Evolutionary conservation across 2,888 invertebrate genomes (phyloP).

Genomic region (Agriopis aurantiaria): DNA sequence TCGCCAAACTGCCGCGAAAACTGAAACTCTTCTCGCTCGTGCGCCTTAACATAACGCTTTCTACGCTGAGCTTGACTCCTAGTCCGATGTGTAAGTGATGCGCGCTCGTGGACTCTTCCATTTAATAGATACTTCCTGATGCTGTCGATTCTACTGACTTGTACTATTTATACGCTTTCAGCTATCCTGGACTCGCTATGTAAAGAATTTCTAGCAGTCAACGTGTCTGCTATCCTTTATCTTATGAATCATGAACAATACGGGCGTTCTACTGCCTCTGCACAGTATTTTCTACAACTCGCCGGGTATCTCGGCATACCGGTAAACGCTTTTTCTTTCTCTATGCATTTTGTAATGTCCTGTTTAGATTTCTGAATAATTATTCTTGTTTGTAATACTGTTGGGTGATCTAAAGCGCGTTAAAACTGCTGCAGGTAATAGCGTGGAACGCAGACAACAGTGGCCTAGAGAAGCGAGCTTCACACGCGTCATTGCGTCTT

Average conservation of each 20-base stretch:
- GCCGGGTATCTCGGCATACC: constrained; percentile 98
- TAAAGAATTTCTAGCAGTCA: constrained; percentile 94
- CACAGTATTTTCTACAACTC: constrained; percentile 97
- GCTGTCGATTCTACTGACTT: constrained; percentile 52
- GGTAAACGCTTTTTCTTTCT: constrained; percentile 76
- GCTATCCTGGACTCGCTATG: constrained; percentile 95
- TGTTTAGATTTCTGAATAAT: constrained; percentile 14
- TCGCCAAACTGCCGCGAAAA: constrained; percentile 88
- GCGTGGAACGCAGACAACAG: constrained; percentile 99
- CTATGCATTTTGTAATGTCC: constrained; percentile 36
- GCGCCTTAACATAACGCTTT: constrained; percentile 89
- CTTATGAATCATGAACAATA: constrained; percentile 98
- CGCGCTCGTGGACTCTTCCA: constrained; percentile 6
- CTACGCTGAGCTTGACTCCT: constrained; percentile 91
- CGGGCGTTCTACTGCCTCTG: constrained; percentile 96
- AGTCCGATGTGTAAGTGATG: constrained; percentile 90
- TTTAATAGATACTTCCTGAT: constrained; percentile 40
- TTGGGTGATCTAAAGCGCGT: constrained; percentile 13
- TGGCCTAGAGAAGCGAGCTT: constrained; percentile 92
- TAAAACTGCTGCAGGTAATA: constrained; percentile 87
- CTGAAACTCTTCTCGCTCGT: constrained; percentile 89
- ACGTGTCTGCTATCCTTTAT: constrained; percentile 96
- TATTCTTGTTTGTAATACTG: constrained; percentile 1
- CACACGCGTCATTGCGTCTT: constrained; percentile 95
- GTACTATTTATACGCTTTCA: constrained; percentile 79